A percentile compares a stretch with the other conserved stretches of the same genome.
phyloP scores from a whole-genome alignment of 92 coral and sea anemone genomes.

The Zoanthus gigantus region DNA sequence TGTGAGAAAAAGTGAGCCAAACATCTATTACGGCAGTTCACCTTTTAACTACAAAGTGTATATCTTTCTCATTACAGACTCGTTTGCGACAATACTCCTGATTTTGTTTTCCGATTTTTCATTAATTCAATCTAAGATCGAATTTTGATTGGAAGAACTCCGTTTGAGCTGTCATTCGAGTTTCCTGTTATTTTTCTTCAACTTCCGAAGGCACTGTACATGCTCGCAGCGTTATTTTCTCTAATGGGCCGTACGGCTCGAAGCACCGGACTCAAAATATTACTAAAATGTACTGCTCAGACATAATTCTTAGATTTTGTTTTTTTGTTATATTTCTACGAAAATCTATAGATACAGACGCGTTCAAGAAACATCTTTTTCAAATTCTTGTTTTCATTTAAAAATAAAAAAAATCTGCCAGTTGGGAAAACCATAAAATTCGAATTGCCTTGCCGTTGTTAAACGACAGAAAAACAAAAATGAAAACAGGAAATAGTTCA shows the following conservation, averaged over 20 bases:
- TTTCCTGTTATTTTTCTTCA: neutral
- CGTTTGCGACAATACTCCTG: slow-evolving; percentile 5
- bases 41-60: neutral
- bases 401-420: neutral
- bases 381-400: neutral
- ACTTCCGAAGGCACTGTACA: slow-evolving; percentile 33
- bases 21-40: neutral
- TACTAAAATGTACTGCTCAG: neutral
- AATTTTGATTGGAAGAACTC: slow-evolving; percentile 33
- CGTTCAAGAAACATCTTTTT: neutral
- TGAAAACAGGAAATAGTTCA: slow-evolving; percentile 3
- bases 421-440: neutral
- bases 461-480: neutral
- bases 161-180: neutral
- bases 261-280: neutral
- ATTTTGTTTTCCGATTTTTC: slow-evolving; percentile 21
- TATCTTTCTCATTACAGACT: slow-evolving; percentile 33
- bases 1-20: neutral
- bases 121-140: slow-evolving; percentile 30
- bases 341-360: neutral
- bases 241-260: slow-evolving; percentile 28
- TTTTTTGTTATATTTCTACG: neutral
- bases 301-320: neutral
- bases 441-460: neutral
- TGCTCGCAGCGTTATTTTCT: slow-evolving; percentile 15